phyloP scores from a whole-genome alignment of 1,140 invertebrate species.

The Ceratosolen fusciceps region DNA sequence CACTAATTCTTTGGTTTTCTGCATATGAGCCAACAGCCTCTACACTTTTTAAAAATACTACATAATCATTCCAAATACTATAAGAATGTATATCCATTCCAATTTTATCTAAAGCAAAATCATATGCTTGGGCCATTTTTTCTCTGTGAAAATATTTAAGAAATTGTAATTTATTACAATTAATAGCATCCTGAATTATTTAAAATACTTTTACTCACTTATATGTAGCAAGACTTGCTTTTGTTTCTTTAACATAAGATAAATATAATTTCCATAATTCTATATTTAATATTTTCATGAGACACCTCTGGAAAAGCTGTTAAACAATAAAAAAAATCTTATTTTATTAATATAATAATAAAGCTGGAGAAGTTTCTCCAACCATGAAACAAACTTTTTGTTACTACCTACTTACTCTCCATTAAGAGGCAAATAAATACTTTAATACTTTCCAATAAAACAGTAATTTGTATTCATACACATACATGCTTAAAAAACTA shows the following conservation, averaged over 20 bases:
- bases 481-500: slow-evolving; percentile 43
- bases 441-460: slow-evolving; percentile 44
- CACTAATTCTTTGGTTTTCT: slow-evolving; percentile 99
- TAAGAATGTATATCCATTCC: slow-evolving; percentile 98
- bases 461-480: slow-evolving; percentile 45
- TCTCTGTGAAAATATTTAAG: slow-evolving; percentile 79
- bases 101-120: slow-evolving; percentile 99
- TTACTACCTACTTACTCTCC: slow-evolving; percentile 45
- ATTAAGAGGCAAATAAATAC: slow-evolving; percentile 46
- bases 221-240: slow-evolving; percentile 92
- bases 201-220: slow-evolving; percentile 79
- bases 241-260: slow-evolving; percentile 98
- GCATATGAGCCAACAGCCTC: slow-evolving; percentile 98
- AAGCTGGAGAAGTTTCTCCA: slow-evolving; percentile 40
- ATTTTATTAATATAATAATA: slow-evolving; percentile 40
- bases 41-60: slow-evolving; percentile 96
- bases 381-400: slow-evolving; percentile 35
- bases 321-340: slow-evolving; percentile 58
- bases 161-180: slow-evolving; percentile 17
- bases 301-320: slow-evolving; percentile 96
- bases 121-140: slow-evolving; percentile 99
- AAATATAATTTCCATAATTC: slow-evolving; percentile 99
- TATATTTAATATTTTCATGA: slow-evolving; percentile 98
- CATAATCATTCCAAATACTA: slow-evolving; percentile 98
- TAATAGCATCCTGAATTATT: slow-evolving; percentile 13